phyloP scores from a whole-genome alignment of 2,888 invertebrate species.

The Mayetiola destructor region DNA sequence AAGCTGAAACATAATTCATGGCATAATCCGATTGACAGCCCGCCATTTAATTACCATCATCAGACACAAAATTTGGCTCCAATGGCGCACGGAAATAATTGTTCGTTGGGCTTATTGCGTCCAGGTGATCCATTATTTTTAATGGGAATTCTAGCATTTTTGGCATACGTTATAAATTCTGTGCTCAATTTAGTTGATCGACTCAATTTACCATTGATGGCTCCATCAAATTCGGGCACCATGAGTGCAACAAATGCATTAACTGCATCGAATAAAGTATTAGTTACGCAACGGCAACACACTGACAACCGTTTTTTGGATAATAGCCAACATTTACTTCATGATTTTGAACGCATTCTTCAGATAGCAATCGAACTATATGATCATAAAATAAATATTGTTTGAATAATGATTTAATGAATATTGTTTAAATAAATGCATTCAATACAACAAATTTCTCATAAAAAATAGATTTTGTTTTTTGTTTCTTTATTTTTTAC shows the following conservation, averaged over 20 bases:
- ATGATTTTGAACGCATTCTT: neutral
- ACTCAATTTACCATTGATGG: neutral
- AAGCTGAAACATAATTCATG: neutral
- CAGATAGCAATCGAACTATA: neutral
- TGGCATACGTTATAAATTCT: neutral
- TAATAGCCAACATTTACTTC: neutral
- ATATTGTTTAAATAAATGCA: neutral
- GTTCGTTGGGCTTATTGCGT: neutral
- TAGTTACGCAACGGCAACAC: neutral
- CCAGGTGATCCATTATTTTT: neutral
- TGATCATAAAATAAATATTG: neutral
- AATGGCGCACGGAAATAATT: neutral
- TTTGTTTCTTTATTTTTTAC: neutral
- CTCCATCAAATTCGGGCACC: neutral
- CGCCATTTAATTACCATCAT: neutral
- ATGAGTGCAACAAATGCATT: neutral
- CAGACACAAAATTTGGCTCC: too few species aligned
- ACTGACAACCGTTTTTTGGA: neutral
- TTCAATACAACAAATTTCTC: too few species aligned
- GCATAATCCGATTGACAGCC: neutral
- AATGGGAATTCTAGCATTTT: neutral
- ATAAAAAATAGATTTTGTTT: too few species aligned
- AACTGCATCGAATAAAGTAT: neutral
- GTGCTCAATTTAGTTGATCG: neutral
- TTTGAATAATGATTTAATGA: neutral